Evolutionary conservation across 2,797 vertebrate genomes (phyloP), one percentile per base, ranked within the genome.

Genomic region (Salarias fasciatus): DNA sequence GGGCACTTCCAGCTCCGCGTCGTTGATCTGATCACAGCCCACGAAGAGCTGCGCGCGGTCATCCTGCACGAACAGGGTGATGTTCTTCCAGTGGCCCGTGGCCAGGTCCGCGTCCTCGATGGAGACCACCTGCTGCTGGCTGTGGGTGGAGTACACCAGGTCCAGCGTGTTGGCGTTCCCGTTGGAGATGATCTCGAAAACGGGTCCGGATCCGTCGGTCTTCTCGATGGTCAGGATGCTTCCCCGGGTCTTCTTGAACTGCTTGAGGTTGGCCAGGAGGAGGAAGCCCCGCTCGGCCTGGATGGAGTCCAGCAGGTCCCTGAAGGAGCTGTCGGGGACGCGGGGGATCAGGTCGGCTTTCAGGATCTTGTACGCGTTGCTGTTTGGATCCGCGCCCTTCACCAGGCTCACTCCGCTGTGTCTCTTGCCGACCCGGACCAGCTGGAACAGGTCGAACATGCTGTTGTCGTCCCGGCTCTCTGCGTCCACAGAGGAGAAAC

Each of bases 21-120:
- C 94, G 54, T 96, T 94, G 89, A 99, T 93, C 87, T 96, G 95
- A 57, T 98, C 97, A 55, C 98, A 99, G 35, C 96, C 98, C 1
- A 98, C 94, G 31, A 93, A 96, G 2, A 99, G 94, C 65, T 98
- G 95, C 15, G 94, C 97, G 3, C 93, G 88, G 72, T 99, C 97
- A 36, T 99, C 97, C 81, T 99, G 95, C 45, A 99, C 92, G 56
- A 99, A 98, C 71, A 99, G 92, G 3, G 95, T 98, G 91, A 99
- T 94, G 79, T 96, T 98, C 91, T 93, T 96, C 98, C 98, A 99
- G 12, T 95, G 94, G 31, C 95, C 95, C 0, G 90, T 95, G 46
- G 96, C 96, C 81, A 99, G 83, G 33, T 92, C 83, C 0, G 93
- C 94, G 11, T 99, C 97, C 35, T 98, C 96, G 29, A 99, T 94